Evolutionary conservation across 2,888 invertebrate genomes (phyloP).

Genomic region (Drosophila birchii): DNA sequence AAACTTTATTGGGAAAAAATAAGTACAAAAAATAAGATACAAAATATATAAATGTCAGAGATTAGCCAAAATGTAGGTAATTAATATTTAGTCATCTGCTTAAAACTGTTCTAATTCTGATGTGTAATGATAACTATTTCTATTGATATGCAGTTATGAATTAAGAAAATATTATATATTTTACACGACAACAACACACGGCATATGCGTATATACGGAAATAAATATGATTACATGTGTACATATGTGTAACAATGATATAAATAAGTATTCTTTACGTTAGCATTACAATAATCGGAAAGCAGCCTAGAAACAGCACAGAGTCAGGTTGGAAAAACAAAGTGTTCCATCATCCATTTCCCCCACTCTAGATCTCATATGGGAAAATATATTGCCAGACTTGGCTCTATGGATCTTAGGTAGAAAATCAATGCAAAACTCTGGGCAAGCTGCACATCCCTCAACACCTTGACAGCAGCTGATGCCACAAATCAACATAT

Average conservation of each 20-base stretch:
- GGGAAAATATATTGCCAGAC: constrained; percentile 59
- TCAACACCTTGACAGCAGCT: constrained; percentile 72
- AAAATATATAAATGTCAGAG: background rate
- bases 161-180: constrained; percentile 20
- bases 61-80: constrained; percentile 10
- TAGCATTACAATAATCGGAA: constrained; percentile 6
- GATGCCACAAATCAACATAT: constrained; percentile 74
- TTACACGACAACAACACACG: constrained; percentile 31
- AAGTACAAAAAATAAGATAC: constrained; percentile 10
- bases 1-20: constrained; percentile 45
- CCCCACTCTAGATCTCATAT: constrained; percentile 30
- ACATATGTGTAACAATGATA: background rate
- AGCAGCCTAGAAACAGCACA: constrained; percentile 3
- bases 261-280: constrained; percentile 8
- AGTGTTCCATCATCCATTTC: constrained; percentile 25
- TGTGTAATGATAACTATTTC: constrained; percentile 21
- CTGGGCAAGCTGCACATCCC: constrained; percentile 37
- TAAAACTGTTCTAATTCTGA: constrained; percentile 8
- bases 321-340: constrained; percentile 20
- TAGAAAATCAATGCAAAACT: constrained; percentile 60
- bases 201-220: constrained; percentile 18
- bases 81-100: constrained; percentile 10
- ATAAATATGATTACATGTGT: constrained; percentile 14
- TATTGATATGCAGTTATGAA: constrained; percentile 3
- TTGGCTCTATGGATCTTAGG: constrained; percentile 18